A percentile compares a stretch with the other conserved stretches of the same genome.
Conservation (phyloP, 1,140 invertebrate species). For the Drosophila simulans region DNA sequence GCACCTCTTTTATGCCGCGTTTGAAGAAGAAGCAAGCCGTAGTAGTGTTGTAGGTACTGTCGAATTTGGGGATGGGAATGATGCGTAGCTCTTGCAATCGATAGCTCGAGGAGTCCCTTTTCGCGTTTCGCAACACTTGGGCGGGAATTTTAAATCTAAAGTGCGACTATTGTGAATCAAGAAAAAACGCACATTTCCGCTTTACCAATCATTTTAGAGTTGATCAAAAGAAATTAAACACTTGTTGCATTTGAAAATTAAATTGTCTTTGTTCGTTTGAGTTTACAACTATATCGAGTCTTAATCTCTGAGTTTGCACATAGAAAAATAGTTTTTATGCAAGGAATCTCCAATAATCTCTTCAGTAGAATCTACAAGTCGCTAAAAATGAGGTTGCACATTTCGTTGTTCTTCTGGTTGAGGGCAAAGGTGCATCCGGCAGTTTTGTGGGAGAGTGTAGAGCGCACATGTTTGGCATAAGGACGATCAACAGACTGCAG, state of each 20-base stretch:
- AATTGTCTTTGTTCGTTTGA: constrained; percentile 35
- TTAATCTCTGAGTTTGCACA: constrained; percentile 57
- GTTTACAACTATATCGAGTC: constrained; percentile 59
- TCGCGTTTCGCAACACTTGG: background rate
- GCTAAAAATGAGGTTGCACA: constrained; percentile 86
- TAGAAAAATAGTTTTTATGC: constrained; percentile 14
- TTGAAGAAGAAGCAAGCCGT: constrained; percentile 5
- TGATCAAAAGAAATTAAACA: background rate
- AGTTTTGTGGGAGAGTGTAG: constrained; percentile 68
- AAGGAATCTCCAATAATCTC: background rate
- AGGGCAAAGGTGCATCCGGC: constrained; percentile 90
- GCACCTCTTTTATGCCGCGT: constrained; percentile 30
- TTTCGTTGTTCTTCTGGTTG: constrained; percentile 92
- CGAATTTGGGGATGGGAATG: background rate
- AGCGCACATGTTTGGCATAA: constrained; percentile 62
- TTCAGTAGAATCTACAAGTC: constrained; percentile 1
- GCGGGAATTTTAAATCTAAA: background rate
- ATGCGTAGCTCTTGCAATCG: background rate
- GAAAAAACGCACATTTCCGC: too few species aligned
- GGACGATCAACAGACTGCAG: constrained; percentile 45
- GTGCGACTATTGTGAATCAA: background rate
- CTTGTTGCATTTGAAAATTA: constrained; percentile 12
- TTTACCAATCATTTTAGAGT: too few species aligned
- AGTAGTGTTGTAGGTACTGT: background rate
- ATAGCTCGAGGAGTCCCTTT: background rate